Conservation (phyloP, 2,888 invertebrate genomes). For the Tinea trinotella region DNA sequence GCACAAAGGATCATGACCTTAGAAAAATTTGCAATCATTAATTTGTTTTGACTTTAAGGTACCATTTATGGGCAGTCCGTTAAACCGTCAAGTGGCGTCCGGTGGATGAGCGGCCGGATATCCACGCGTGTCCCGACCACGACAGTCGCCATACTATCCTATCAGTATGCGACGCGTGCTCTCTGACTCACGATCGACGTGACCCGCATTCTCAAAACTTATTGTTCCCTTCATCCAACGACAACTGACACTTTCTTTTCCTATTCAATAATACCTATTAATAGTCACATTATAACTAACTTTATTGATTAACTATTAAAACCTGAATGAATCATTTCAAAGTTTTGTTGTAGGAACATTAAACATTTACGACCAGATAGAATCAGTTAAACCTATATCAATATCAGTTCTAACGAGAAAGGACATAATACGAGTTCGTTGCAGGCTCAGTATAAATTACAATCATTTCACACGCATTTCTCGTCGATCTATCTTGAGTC, state of each 20-base stretch:
- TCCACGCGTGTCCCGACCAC: conserved; percentile 28
- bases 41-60: conserved; percentile 4
- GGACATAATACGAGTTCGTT: not conserved
- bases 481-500: conserved; percentile 10
- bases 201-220: conserved; percentile 43
- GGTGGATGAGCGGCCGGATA: conserved; percentile 59
- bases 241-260: conserved; percentile 14
- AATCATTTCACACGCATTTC: conserved; percentile 11
- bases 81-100: conserved; percentile 38
- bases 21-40: not conserved
- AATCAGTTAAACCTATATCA: not conserved
- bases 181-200: conserved; percentile 41
- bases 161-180: conserved; percentile 53
- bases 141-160: not conserved
- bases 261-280: not conserved
- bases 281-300: too few relatives aligned
- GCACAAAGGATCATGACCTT: not conserved
- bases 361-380: too few relatives aligned
- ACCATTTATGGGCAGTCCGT: conserved; percentile 29
- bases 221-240: conserved; percentile 27
- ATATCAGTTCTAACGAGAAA: not conserved
- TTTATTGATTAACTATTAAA: too few relatives aligned
- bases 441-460: conserved; percentile 6
- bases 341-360: too few relatives aligned
- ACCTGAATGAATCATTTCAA: too few relatives aligned